Evolutionary conservation across 2,113 vertebrate species (phyloP).

Genomic region (Girardinichthys multiradiatus): DNA sequence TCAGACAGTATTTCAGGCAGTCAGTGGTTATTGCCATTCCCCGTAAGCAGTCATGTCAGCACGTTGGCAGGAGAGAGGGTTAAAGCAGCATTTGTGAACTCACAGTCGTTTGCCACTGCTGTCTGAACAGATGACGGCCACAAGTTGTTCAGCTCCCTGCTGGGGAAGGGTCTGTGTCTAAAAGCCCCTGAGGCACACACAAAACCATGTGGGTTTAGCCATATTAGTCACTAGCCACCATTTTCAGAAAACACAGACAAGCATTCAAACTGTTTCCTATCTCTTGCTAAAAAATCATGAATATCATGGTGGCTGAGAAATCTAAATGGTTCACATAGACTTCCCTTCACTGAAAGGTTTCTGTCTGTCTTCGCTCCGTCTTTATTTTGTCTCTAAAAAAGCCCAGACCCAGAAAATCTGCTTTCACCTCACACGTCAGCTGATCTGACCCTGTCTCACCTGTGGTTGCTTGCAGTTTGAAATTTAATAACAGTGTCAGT

Average conservation of each 20-base stretch:
- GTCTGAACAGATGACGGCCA: constrained; percentile 24
- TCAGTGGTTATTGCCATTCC: background rate
- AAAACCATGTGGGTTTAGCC: constrained; percentile 10
- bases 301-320: background rate
- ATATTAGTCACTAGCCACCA: constrained; percentile 5
- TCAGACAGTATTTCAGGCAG: background rate
- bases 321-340: background rate
- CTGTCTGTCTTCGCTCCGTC: background rate
- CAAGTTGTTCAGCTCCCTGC: constrained; percentile 12
- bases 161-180: background rate
- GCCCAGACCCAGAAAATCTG: background rate
- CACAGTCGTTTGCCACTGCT: constrained; percentile 19
- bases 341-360: background rate
- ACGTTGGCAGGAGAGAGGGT: constrained; percentile 2
- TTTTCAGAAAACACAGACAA: constrained; percentile 14
- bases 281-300: background rate
- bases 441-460: background rate
- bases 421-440: constrained; percentile 4
- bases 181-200: constrained; percentile 12
- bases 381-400: background rate
- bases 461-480: background rate
- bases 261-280: background rate
- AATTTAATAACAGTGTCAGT: background rate
- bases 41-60: background rate
- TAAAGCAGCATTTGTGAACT: background rate